Conservation (phyloP, 2,113 vertebrate genomes). For the Microtus montanus region DNA sequence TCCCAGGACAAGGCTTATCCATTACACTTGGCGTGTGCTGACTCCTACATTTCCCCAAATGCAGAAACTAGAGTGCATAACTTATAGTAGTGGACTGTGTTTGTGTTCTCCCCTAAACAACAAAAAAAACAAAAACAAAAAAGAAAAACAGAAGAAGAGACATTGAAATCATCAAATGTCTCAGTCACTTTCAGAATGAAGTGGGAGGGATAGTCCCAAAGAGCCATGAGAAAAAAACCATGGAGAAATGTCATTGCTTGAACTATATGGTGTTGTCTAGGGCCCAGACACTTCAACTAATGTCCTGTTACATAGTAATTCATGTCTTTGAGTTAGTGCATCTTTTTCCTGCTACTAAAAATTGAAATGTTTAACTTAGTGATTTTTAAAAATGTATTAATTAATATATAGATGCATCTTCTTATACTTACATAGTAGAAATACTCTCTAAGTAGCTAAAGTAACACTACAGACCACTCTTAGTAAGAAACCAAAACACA, state of each 20-base stretch:
- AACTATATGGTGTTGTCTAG: not conserved
- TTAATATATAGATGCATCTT: not conserved
- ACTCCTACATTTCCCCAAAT: too few species aligned
- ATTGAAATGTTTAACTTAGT: not conserved
- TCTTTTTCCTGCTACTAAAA: not conserved
- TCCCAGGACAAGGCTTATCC: too few species aligned
- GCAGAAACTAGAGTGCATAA: too few species aligned
- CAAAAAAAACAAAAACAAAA: too few species aligned
- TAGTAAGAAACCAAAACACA: not conserved
- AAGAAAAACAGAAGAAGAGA: too few species aligned
- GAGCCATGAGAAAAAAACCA: not conserved
- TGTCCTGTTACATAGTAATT: not conserved
- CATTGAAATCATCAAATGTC: not conserved
- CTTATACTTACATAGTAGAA: conserved; percentile 9
- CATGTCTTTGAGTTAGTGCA: not conserved
- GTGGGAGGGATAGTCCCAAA: not conserved
- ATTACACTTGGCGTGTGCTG: too few species aligned
- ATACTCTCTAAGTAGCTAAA: not conserved
- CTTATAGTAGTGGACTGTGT: too few species aligned
- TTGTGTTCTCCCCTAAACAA: too few species aligned
- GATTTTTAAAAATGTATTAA: not conserved
- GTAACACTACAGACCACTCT: not conserved
- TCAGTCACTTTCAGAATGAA: not conserved
- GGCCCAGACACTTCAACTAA: too few species aligned
- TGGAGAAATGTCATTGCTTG: not conserved